phyloP scores from a whole-genome alignment of 2,797 vertebrate genomes.

The Myiotriccus ornatus region DNA sequence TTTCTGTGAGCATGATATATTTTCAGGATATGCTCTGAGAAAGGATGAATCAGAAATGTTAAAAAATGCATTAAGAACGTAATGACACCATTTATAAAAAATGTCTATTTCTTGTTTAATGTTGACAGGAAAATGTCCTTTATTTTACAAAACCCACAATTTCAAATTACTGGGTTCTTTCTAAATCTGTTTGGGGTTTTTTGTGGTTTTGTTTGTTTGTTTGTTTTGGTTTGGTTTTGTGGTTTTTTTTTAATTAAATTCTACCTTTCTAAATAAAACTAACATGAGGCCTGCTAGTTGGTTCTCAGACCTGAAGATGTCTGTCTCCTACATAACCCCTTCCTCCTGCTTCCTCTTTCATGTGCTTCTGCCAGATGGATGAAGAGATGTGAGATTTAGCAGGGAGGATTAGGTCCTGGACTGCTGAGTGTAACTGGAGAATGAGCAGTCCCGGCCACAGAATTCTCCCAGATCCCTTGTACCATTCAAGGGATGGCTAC shows the following conservation, averaged over 20 bases:
- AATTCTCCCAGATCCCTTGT: not conserved
- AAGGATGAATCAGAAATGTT: conserved; percentile 43
- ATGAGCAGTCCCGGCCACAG: not conserved
- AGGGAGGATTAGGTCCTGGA: not conserved
- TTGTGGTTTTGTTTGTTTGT: too few relatives aligned
- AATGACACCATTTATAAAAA: not conserved
- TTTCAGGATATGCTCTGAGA: not conserved
- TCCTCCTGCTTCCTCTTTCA: not conserved
- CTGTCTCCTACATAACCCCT: not conserved
- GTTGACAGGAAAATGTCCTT: not conserved
- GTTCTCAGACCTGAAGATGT: not conserved
- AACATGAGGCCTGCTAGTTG: not conserved
- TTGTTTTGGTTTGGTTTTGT: not conserved
- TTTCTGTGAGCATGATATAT: not conserved
- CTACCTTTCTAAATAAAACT: not conserved
- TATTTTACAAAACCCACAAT: not conserved
- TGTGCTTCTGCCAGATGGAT: not conserved
- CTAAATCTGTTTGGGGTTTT: not conserved
- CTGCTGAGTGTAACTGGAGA: not conserved
- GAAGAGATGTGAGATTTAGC: not conserved
- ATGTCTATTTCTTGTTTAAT: not conserved
- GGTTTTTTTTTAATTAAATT: not conserved
- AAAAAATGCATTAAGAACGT: not conserved
- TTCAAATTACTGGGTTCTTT: not conserved
- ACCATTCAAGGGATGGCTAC: not conserved